Conservation (phyloP, 2,888 invertebrate species). For the Tipula confusa region DNA sequence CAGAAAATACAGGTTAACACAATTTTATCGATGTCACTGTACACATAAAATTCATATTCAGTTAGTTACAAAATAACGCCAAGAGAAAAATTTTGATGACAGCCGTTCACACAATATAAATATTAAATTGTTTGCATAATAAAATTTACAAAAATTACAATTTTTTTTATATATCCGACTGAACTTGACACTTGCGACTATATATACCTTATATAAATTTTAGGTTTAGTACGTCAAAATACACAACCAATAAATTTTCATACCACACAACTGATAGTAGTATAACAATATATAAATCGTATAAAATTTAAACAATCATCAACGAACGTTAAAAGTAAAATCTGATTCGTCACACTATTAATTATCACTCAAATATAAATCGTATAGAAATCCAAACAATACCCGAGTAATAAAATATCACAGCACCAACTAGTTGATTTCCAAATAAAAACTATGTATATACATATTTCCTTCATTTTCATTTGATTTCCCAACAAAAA, state of each 20-base stretch:
- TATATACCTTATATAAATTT: too few species aligned
- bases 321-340: background rate
- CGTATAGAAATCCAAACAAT: background rate
- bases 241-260: background rate
- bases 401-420: background rate
- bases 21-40: too few species aligned
- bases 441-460: background rate
- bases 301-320: background rate
- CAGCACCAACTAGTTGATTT: slow-evolving; percentile 12
- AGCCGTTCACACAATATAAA: too few species aligned
- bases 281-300: background rate
- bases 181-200: too few species aligned
- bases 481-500: background rate
- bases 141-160: too few species aligned
- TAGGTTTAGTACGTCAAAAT: background rate
- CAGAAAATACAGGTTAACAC: too few species aligned
- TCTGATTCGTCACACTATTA: background rate
- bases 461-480: background rate
- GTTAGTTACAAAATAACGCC: too few species aligned
- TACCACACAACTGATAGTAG: background rate
- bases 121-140: too few species aligned
- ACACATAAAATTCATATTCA: too few species aligned
- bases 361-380: background rate
- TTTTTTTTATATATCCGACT: too few species aligned
- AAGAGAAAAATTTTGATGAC: too few species aligned